Evolutionary conservation across 1,140 invertebrate species (phyloP).

Genomic region (Zaprionus kolodkinae): DNA sequence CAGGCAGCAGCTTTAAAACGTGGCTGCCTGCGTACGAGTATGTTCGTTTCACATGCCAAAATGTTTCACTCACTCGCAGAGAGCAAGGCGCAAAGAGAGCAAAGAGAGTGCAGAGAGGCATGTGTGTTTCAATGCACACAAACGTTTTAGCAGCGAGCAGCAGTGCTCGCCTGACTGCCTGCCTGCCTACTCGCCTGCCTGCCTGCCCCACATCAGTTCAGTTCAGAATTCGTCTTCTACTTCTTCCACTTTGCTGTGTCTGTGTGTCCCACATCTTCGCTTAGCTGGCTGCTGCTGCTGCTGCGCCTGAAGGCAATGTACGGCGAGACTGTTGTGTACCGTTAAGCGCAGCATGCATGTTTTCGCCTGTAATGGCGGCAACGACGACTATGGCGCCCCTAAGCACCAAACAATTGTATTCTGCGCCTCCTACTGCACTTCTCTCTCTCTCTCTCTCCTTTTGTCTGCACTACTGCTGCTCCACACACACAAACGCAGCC

Average conservation of each 20-base stretch:
- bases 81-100: background rate
- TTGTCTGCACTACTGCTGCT: no score
- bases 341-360: slow-evolving; percentile 56
- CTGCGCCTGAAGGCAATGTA: slow-evolving; percentile 21
- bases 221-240: slow-evolving; percentile 7
- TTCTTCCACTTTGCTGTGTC: slow-evolving; percentile 28
- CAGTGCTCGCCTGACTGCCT: slow-evolving; percentile 14
- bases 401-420: slow-evolving; percentile 43
- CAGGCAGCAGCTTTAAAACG: slow-evolving; percentile 25
- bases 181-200: background rate
- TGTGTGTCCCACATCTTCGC: slow-evolving; percentile 48
- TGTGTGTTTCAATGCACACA: slow-evolving; percentile 49
- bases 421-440: background rate
- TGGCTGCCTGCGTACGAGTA: no score
- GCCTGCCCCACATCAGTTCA: slow-evolving; percentile 24
- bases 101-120: background rate
- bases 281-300: background rate
- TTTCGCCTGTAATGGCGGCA: slow-evolving; percentile 39
- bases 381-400: slow-evolving; percentile 33
- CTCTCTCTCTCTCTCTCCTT: background rate
- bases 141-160: slow-evolving; percentile 27
- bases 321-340: slow-evolving; percentile 22
- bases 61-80: slow-evolving; percentile 28
- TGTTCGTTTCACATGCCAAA: slow-evolving; percentile 43
- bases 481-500: slow-evolving; percentile 20